Evolutionary conservation across 2,888 invertebrate species (phyloP), one percentile per base, ranked within the genome.

Genomic region (Apoda limacodes): DNA sequence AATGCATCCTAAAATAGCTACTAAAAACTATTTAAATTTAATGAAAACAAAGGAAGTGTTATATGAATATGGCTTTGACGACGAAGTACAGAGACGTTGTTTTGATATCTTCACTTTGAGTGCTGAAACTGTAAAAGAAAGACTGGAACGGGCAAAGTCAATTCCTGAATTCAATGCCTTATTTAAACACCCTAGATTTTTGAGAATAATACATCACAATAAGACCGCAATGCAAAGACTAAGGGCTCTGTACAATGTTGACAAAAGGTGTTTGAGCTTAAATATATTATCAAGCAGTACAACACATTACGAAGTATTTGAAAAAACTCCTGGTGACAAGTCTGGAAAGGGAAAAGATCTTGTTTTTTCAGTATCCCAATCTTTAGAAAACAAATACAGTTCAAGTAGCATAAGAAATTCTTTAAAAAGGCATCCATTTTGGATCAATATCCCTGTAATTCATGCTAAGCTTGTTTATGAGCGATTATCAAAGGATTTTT

Each of bases 321-420:
- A 72, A 43, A 76, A 70, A 43, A 55, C 74, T 21, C 75, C 72
- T 27, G 78, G 80, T 17, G 80, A 80, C 39, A 50, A 72, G 27
- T 45, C 70, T 13, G 78, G 78, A 11, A 80, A 78, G 48, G 67
- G 72, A 13, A 80, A 69, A 46, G 80, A 80, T 39, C 50, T 78
- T 35, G 23, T 78, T 10, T 78, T 72, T 40, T 74, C 69, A 40
- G 52, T 78, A 37, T 55, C 61, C 24, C 59, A 74, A 37, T 53
- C 48, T 20, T 45, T 78, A 21, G 63, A 61, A 9, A 62, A 50
- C 14, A 47, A 48, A 23, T 72, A 58, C 39, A 58, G 45, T 38
- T 45, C 47, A 7, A 53, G 30, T 41, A 46, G 58, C 19, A 48
- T 80, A 36, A 49, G 66, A 13, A 59, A 55, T 32, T 37, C 40